Conservation (phyloP, 2,888 invertebrate species). For the Sipha maydis region DNA sequence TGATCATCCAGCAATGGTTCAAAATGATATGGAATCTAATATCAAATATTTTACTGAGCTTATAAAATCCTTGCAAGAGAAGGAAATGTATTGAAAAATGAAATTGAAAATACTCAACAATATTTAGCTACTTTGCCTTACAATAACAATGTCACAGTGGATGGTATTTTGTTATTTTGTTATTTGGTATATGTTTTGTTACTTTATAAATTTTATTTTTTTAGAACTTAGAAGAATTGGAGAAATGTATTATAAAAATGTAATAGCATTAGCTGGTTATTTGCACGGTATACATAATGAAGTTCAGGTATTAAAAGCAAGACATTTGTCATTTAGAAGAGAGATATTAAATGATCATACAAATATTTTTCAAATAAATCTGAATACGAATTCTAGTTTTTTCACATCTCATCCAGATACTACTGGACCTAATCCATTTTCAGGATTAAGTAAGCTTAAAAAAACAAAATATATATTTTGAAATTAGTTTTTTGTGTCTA, state of each 20-base stretch:
- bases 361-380: conserved; percentile 56
- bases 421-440: conserved; percentile 55
- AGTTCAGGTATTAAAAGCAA: conserved; percentile 58
- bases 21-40: conserved; percentile 60
- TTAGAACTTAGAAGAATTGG: conserved; percentile 54
- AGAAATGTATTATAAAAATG: conserved; percentile 61
- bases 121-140: conserved; percentile 58
- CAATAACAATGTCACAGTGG: conserved; percentile 53
- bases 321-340: conserved; percentile 52
- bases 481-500: not conserved
- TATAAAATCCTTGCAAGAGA: conserved; percentile 59
- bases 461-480: not conserved
- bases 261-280: conserved; percentile 59
- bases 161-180: conserved; percentile 15
- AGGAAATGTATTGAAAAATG: conserved; percentile 53
- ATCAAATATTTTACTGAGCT: conserved; percentile 54
- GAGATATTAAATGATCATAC: conserved; percentile 53
- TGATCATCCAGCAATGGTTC: conserved; percentile 58
- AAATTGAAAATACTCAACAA: conserved; percentile 60
- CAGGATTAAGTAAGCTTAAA: conserved; percentile 48
- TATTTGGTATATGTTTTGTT: not conserved
- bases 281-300: conserved; percentile 55
- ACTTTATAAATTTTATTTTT: not conserved
- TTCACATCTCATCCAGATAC: conserved; percentile 46
- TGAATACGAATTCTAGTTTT: conserved; percentile 24